Percentiles rank a stretch among this genome's conserved stretches.
phyloP scores from a whole-genome alignment of 2,888 invertebrate genomes.

The Sacculina carcini region DNA sequence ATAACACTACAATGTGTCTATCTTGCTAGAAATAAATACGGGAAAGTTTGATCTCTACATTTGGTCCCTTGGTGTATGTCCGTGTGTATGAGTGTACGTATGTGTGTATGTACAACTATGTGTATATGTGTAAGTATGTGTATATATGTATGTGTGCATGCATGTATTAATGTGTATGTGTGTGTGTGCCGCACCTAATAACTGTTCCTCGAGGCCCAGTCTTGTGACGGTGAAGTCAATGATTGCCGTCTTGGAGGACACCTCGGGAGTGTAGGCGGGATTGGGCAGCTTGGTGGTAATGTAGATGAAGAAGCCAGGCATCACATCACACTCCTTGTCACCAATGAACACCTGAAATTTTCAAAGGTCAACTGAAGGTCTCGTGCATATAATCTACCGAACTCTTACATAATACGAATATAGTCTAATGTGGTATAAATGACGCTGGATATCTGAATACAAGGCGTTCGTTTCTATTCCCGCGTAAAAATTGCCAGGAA shows the following conservation, averaged over 20 bases:
- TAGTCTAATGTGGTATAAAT: not conserved
- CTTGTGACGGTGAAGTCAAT: slow-evolving; percentile 95
- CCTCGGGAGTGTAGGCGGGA: slow-evolving; percentile 86
- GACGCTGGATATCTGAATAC: not conserved
- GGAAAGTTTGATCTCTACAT: no score
- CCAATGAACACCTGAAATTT: slow-evolving; percentile 42
- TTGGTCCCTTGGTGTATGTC: no score
- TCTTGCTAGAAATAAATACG: no score
- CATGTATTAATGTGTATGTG: no score
- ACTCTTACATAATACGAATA: slow-evolving; percentile 1
- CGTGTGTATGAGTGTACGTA: no score
- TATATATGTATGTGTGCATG: no score
- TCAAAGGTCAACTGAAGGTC: not conserved
- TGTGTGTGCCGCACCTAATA: slow-evolving; percentile 30
- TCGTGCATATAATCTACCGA: no score
- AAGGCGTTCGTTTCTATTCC: no score
- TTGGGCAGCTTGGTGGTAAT: slow-evolving; percentile 88
- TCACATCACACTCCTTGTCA: slow-evolving; percentile 88
- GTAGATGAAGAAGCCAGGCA: slow-evolving; percentile 82
- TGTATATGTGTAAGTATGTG: no score
- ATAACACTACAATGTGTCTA: no score
- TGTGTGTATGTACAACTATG: no score
- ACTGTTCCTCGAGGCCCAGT: slow-evolving; percentile 81
- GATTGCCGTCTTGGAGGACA: slow-evolving; percentile 84
- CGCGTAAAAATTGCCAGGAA: no score